Conservation (phyloP, 2,888 invertebrate species). For the Heliconius ethilla region DNA sequence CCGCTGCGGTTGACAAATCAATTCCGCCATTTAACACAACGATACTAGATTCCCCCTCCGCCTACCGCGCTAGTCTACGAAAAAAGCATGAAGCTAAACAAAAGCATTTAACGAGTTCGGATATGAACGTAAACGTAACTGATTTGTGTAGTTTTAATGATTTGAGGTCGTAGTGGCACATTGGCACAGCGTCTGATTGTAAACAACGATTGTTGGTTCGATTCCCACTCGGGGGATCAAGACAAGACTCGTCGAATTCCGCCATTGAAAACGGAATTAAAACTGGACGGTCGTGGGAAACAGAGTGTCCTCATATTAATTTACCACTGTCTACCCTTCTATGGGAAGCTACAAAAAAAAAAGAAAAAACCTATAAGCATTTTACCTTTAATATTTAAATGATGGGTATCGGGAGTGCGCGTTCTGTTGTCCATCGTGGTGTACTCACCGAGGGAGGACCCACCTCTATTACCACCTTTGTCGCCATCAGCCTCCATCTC, state of each 20-base stretch:
- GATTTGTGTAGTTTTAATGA: too few species aligned
- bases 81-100: too few species aligned
- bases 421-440: constrained; percentile 32
- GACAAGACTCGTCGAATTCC: too few species aligned
- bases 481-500: constrained; percentile 24
- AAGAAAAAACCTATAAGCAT: not conserved
- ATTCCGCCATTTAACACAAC: not conserved
- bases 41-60: not conserved
- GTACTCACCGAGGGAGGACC: constrained; percentile 32
- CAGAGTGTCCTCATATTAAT: not conserved
- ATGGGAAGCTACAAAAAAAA: not conserved
- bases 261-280: too few species aligned
- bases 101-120: too few species aligned
- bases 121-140: too few species aligned
- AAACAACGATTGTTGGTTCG: too few species aligned
- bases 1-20: not conserved
- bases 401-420: constrained; percentile 58
- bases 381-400: constrained; percentile 49
- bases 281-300: not conserved
- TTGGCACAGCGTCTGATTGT: too few species aligned
- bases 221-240: too few species aligned
- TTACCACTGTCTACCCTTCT: not conserved
- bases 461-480: constrained; percentile 30
- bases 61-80: too few species aligned
- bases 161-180: too few species aligned